A percentile compares a stretch with the other conserved stretches of the same genome.
phyloP scores from a whole-genome alignment of 2,113 vertebrate species.

The Pyrgilauda ruficollis region DNA sequence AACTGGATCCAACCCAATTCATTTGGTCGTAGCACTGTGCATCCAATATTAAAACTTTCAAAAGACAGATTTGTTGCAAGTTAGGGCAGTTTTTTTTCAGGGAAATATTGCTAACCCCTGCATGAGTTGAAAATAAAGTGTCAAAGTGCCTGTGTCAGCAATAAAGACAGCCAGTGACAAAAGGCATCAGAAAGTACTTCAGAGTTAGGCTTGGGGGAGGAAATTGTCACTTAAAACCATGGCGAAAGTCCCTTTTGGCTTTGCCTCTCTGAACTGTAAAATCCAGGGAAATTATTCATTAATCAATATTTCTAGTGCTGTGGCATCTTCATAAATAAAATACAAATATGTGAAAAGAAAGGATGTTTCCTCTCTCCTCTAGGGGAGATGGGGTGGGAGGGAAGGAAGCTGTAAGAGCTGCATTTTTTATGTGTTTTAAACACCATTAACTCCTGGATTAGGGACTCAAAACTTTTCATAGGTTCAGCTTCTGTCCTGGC shows the following conservation, averaged over 20 bases:
- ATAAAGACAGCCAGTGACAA: background rate
- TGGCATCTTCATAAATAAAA: background rate
- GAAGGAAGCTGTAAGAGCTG: background rate
- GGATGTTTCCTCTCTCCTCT: background rate
- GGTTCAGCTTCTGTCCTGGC: background rate
- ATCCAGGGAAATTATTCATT: background rate
- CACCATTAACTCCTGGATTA: background rate
- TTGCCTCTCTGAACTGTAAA: background rate
- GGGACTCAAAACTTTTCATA: background rate
- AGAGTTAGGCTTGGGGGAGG: background rate
- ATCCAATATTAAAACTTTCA: background rate
- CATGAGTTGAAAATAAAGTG: slow-evolving; percentile 15
- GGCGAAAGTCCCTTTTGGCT: background rate
- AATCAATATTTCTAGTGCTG: background rate
- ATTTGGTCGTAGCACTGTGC: background rate
- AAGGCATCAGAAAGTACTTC: background rate
- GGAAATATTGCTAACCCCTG: slow-evolving; percentile 39
- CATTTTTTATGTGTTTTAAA: background rate
- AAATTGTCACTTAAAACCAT: fast-evolving
- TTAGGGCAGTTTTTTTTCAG: background rate
- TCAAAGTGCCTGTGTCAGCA: background rate
- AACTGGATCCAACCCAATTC: slow-evolving; percentile 7
- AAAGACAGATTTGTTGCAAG: background rate
- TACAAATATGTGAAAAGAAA: background rate
- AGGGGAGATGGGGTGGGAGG: background rate